A percentile compares a stretch with the other conserved stretches of the same genome.
Conservation (phyloP, 2,797 vertebrate species). For the Hippoglossus hippoglossus region DNA sequence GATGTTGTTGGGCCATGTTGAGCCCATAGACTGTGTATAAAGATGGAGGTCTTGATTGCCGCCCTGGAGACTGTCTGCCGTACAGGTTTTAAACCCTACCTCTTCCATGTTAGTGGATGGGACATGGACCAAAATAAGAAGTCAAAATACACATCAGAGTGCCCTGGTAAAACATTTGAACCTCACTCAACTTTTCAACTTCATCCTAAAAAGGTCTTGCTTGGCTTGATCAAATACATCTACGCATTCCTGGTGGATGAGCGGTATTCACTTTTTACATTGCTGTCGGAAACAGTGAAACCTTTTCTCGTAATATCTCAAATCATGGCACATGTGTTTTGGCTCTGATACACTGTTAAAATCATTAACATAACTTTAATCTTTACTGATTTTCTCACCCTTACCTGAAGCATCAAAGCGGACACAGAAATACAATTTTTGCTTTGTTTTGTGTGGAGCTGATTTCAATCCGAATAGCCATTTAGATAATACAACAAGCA, state of each 20-base stretch:
- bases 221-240: background rate
- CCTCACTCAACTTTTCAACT: background rate
- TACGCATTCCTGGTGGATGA: background rate
- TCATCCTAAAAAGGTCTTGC: background rate
- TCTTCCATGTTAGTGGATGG: no score
- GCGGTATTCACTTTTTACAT: constrained; percentile 4
- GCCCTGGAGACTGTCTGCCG: no score
- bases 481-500: no score
- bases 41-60: no score
- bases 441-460: no score
- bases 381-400: background rate
- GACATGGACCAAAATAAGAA: no score
- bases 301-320: background rate
- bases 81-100: no score
- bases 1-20: background rate
- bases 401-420: background rate
- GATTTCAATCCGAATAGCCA: no score
- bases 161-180: background rate
- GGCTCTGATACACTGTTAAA: background rate
- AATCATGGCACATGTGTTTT: background rate
- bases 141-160: no score
- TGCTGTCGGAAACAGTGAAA: background rate
- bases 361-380: constrained; percentile 1
- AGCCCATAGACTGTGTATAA: background rate
- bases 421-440: background rate